Percentiles rank a stretch among this genome's conserved stretches.
phyloP scores from a whole-genome alignment of 1,140 invertebrate genomes.

The Philopotamus ludificatus region DNA sequence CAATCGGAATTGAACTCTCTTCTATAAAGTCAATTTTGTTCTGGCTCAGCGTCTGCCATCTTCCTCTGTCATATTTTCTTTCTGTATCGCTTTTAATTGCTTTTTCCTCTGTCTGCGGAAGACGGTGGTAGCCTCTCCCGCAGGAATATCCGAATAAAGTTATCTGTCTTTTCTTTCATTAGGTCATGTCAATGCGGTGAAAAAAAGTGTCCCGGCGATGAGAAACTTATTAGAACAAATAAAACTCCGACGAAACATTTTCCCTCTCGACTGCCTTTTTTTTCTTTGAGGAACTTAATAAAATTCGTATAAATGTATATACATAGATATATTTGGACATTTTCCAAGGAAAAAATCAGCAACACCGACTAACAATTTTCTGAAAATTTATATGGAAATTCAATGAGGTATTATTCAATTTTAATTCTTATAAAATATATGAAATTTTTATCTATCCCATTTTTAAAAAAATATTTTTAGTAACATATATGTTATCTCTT shows the following conservation, averaged over 20 bases:
- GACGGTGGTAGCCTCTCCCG: neutral
- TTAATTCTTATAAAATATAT: too few relatives aligned
- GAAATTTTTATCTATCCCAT: too few relatives aligned
- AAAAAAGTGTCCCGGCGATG: neutral
- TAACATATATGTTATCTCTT: too few relatives aligned
- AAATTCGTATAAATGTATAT: too few relatives aligned
- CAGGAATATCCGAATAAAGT: neutral
- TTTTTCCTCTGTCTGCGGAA: neutral
- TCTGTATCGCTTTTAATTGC: conserved; percentile 24
- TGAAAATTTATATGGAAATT: neutral
- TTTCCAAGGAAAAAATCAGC: neutral
- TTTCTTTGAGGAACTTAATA: neutral
- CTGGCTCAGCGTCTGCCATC: neutral
- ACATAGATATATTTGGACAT: too few relatives aligned
- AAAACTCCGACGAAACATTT: neutral
- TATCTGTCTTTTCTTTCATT: conserved; percentile 15
- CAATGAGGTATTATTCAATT: too few relatives aligned
- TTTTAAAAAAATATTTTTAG: too few relatives aligned
- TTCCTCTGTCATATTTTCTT: conserved; percentile 13
- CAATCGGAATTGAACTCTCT: conserved; percentile 13
- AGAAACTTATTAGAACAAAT: neutral
- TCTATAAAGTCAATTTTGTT: conserved; percentile 10
- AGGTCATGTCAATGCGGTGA: neutral
- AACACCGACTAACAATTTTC: neutral
- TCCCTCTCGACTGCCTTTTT: neutral